Conservation (phyloP, 2,113 vertebrate genomes). For the Thalassarche chlororhynchos region DNA sequence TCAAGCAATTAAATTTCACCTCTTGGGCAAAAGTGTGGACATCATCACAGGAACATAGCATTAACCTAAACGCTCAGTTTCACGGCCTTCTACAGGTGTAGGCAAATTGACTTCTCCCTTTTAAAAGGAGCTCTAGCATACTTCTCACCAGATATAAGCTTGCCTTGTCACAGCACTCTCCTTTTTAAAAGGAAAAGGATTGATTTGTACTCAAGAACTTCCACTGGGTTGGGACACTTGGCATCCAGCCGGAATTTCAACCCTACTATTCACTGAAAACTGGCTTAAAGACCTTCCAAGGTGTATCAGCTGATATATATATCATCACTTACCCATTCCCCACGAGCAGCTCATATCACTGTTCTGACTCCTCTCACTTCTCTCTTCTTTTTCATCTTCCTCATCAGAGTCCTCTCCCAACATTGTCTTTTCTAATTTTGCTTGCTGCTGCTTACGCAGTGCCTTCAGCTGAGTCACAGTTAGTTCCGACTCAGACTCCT, state of each 20-base stretch:
- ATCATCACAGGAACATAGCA: neutral
- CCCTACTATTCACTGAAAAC: neutral
- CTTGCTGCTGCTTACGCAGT: constrained; percentile 82
- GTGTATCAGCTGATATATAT: neutral
- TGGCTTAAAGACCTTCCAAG: neutral
- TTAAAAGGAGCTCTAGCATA: neutral
- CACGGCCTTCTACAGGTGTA: neutral
- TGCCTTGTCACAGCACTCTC: neutral
- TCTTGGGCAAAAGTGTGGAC: neutral
- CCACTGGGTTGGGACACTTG: neutral
- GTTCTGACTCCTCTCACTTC: constrained; percentile 50
- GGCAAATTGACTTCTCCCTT: neutral
- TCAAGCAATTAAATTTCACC: neutral
- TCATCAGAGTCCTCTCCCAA: constrained; percentile 91
- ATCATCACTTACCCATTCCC: constrained; percentile 89
- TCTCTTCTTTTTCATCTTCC: constrained; percentile 73
- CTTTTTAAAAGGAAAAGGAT: neutral
- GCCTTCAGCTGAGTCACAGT: constrained; percentile 91
- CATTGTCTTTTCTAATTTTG: constrained; percentile 89
- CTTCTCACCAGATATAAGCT: neutral
- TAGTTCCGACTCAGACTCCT: constrained; percentile 91
- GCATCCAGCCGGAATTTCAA: neutral
- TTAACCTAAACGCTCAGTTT: neutral
- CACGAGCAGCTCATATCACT: constrained; percentile 88
- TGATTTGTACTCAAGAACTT: neutral